Evolutionary conservation across 2,797 vertebrate genomes (phyloP).

Genomic region (Chiroxiphia lanceolata): DNA sequence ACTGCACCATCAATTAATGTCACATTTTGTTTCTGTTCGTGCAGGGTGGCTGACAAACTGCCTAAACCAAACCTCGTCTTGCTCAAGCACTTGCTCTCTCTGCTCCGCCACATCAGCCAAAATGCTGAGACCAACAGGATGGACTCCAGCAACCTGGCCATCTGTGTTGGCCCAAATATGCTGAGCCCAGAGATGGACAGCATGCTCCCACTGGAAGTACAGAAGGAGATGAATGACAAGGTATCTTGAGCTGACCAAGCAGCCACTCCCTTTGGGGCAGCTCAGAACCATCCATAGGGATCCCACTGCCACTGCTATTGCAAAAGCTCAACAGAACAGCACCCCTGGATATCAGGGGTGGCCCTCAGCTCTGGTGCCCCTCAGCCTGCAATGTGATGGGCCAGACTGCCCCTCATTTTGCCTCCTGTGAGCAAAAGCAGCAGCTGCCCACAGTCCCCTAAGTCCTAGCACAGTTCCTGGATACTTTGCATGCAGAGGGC

Average conservation of each 20-base stretch:
- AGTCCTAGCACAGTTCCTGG: background rate
- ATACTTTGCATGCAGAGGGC: background rate
- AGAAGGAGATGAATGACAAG: constrained; percentile 85
- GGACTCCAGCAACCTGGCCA: constrained; percentile 89
- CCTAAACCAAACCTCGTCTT: constrained; percentile 83
- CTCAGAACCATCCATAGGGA: background rate
- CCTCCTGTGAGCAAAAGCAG: background rate
- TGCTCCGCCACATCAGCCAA: constrained; percentile 86
- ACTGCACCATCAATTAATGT: background rate
- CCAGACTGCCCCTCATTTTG: background rate
- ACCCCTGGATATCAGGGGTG: background rate
- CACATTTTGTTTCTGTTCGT: background rate
- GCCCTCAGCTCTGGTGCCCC: background rate
- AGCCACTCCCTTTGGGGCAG: background rate
- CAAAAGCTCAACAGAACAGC: background rate
- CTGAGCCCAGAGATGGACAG: constrained; percentile 70
- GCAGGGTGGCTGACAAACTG: constrained; percentile 85
- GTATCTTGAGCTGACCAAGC: constrained; percentile 57
- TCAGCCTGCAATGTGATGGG: background rate
- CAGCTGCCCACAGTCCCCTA: background rate
- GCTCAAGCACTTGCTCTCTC: constrained; percentile 83
- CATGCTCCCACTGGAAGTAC: constrained; percentile 74
- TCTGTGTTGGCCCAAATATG: constrained; percentile 91
- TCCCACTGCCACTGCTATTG: background rate
- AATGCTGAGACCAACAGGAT: constrained; percentile 84